phyloP scores from a whole-genome alignment of 2,113 vertebrate genomes.

The Polypterus senegalus region DNA sequence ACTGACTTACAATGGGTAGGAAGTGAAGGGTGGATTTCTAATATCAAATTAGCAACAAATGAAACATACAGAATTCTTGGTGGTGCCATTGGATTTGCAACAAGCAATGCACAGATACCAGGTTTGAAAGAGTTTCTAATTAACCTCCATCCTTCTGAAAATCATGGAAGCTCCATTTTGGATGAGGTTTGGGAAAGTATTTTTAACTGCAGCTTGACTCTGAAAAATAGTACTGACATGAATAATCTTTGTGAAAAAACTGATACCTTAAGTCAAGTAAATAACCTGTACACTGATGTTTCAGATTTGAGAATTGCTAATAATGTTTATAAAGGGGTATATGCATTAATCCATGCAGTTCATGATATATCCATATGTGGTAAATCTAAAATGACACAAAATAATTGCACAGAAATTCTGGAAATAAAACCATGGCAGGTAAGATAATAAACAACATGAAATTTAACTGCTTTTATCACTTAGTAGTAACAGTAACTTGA shows the following conservation, averaged over 20 bases:
- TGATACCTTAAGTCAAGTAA: constrained; percentile 3
- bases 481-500: background rate
- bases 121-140: constrained; percentile 5
- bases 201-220: constrained; percentile 6
- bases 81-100: constrained; percentile 14
- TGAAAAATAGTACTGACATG: background rate
- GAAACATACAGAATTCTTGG: constrained; percentile 4
- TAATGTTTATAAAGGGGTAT: constrained; percentile 9
- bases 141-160: constrained; percentile 1
- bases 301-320: constrained; percentile 1
- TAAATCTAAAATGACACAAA: background rate
- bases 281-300: constrained; percentile 9
- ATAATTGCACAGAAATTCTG: background rate
- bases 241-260: background rate
- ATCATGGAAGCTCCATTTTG: background rate
- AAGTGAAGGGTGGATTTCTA: constrained; percentile 15
- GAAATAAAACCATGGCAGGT: constrained; percentile 12
- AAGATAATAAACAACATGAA: background rate
- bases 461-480: background rate
- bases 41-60: background rate
- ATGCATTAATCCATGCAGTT: constrained; percentile 9
- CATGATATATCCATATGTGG: constrained; percentile 3
- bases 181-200: constrained; percentile 7
- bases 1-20: constrained; percentile 14
- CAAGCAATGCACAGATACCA: constrained; percentile 2